phyloP scores from a whole-genome alignment of 1,140 invertebrate species.

The Galleria mellonella region DNA sequence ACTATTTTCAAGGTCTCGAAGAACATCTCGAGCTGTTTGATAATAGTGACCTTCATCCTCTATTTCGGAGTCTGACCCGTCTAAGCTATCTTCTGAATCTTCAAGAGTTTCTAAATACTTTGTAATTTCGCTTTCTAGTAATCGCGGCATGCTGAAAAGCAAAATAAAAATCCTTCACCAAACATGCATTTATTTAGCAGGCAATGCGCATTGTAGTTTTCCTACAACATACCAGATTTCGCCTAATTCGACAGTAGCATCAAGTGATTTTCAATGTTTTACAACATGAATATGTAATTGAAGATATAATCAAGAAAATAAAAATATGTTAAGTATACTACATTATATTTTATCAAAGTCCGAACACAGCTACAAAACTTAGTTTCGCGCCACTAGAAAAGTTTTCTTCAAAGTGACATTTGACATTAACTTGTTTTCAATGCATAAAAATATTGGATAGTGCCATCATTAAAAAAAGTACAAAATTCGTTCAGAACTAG shows the following conservation, averaged over 20 bases:
- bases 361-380: constrained; percentile 40
- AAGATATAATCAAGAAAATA: no score
- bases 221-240: no score
- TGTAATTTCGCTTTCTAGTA: constrained; percentile 36
- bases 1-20: constrained; percentile 30
- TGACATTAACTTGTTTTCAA: constrained; percentile 33
- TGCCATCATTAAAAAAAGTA: constrained; percentile 31
- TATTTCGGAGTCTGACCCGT: constrained; percentile 7
- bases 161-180: constrained; percentile 28
- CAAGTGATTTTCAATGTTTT: no score
- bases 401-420: constrained; percentile 37
- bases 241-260: no score
- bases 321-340: constrained; percentile 27
- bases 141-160: constrained; percentile 31
- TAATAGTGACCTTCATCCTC: no score
- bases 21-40: constrained; percentile 12
- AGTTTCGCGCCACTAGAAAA: constrained; percentile 41
- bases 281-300: no score
- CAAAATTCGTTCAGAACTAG: no score
- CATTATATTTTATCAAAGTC: constrained; percentile 37
- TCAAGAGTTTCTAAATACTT: constrained; percentile 33
- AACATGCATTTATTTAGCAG: no score
- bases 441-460: constrained; percentile 40
- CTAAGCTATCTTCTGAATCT: constrained; percentile 33
- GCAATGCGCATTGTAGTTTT: no score